phyloP scores from a whole-genome alignment of 37 sponge, comb jelly and placozoan genomes.

The Crambe crambe region DNA sequence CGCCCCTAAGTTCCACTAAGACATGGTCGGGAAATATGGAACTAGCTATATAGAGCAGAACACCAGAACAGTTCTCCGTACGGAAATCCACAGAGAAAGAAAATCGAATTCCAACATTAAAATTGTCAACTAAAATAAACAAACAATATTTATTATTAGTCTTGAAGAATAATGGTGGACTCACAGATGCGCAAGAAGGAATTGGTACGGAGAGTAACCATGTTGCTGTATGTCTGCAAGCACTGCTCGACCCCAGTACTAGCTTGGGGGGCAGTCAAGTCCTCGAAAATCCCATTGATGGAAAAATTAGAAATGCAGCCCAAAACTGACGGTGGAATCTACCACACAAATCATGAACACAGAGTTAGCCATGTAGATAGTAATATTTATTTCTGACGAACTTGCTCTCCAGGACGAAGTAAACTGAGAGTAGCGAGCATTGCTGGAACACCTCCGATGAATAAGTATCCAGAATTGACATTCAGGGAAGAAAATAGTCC shows the following conservation, averaged over 20 bases:
- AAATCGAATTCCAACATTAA: conserved; percentile 19
- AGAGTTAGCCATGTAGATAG: too few species aligned
- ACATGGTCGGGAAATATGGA: conserved; percentile 25
- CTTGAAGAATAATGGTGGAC: too few species aligned
- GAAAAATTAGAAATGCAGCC: background rate
- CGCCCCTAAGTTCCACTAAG: conserved; percentile 38
- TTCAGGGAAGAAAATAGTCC: conserved; percentile 42
- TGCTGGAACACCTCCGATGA: conserved; percentile 52
- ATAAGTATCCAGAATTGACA: conserved; percentile 24
- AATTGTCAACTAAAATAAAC: background rate
- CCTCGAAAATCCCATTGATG: background rate
- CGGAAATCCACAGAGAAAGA: conserved; percentile 40
- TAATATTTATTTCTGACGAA: background rate
- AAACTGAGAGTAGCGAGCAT: background rate
- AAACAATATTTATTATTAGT: background rate
- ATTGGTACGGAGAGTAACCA: conserved; percentile 26
- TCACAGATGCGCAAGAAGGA: conserved; percentile 38
- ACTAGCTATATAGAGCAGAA: conserved; percentile 54
- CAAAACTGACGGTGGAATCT: background rate
- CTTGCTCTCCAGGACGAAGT: background rate
- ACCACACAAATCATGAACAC: background rate
- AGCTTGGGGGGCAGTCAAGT: background rate
- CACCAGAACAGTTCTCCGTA: conserved; percentile 29
- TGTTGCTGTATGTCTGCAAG: conserved; percentile 14
- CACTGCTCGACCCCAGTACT: conserved; percentile 29